Evolutionary conservation across 2,113 vertebrate species (phyloP).

Genomic region (Ctenomys sociabilis): DNA sequence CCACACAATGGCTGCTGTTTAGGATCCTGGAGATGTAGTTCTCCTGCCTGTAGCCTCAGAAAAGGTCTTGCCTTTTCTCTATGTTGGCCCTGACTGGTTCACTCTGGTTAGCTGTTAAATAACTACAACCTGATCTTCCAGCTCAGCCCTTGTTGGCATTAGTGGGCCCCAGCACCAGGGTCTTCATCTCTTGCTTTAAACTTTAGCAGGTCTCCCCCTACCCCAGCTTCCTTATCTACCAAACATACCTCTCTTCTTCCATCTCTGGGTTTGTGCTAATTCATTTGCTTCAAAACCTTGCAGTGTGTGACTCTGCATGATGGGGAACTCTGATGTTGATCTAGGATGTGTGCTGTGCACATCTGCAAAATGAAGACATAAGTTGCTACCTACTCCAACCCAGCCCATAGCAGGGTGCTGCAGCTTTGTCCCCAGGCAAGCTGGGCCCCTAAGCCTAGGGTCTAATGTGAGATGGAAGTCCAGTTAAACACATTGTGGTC

Average conservation of each 20-base stretch:
- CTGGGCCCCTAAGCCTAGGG: not conserved
- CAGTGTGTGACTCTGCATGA: not conserved
- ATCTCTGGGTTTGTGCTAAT: not conserved
- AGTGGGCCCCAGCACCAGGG: too few relatives aligned
- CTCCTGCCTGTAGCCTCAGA: not conserved
- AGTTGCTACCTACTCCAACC: not conserved
- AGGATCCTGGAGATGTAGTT: not conserved
- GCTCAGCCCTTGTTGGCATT: not conserved
- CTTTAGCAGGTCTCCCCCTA: not conserved
- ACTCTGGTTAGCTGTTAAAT: not conserved
- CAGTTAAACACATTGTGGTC: not conserved
- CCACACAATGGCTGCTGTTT: not conserved
- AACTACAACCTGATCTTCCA: not conserved
- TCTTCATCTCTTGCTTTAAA: not conserved
- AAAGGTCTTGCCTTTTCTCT: not conserved
- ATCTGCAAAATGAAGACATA: not conserved
- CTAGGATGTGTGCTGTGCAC: fast-evolving
- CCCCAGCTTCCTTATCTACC: not conserved
- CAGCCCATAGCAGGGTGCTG: not conserved
- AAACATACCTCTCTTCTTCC: not conserved
- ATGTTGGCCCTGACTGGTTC: not conserved
- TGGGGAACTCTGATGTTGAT: not conserved
- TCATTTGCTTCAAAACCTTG: not conserved
- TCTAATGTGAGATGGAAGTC: not conserved
- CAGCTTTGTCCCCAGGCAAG: not conserved